phyloP scores from a whole-genome alignment of 2,888 invertebrate species.

The Amphipoea oculea region DNA sequence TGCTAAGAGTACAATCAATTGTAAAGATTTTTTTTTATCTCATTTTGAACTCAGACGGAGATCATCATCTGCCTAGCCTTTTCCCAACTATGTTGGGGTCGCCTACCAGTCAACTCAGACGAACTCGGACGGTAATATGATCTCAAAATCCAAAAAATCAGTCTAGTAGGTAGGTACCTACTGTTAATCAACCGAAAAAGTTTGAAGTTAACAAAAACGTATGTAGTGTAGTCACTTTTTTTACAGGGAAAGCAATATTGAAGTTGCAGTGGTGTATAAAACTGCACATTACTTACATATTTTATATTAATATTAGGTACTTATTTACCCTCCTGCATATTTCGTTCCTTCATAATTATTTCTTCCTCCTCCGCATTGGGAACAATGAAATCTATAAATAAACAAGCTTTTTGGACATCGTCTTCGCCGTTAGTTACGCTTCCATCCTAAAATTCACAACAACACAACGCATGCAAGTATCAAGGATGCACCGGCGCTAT shows the following conservation, averaged over 20 bases:
- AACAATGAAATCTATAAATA: background rate
- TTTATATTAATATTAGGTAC: background rate
- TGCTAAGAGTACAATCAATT: constrained; percentile 34
- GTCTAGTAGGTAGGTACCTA: background rate
- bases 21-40: constrained; percentile 29
- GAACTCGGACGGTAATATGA: background rate
- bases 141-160: constrained; percentile 3
- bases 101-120: no score
- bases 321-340: background rate
- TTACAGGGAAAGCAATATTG: background rate
- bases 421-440: background rate
- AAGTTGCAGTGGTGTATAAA: background rate
- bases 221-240: background rate
- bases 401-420: background rate
- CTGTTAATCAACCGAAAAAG: background rate
- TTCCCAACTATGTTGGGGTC: no score
- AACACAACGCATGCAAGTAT: constrained; percentile 72
- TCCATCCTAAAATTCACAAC: background rate
- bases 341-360: background rate
- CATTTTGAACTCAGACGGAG: constrained; percentile 1
- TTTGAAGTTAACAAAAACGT: background rate
- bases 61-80: background rate
- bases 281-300: background rate
- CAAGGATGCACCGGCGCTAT: constrained; percentile 71
- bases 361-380: background rate